Percentiles rank a stretch among this genome's conserved stretches.
Conservation (phyloP, 2,797 vertebrate species). For the Sylvia borin region DNA sequence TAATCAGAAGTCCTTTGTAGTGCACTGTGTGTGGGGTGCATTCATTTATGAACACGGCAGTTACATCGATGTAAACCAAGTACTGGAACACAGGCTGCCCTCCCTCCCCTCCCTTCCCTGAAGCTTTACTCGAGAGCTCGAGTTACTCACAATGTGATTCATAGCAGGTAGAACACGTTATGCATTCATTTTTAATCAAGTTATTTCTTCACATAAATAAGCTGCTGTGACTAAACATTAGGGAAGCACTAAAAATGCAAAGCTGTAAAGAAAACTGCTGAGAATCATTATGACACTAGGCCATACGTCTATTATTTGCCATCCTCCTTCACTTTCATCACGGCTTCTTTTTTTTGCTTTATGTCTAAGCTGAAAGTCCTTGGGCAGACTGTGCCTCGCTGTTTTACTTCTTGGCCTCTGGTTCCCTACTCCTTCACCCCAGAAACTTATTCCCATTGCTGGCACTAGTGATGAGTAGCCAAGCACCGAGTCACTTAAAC, state of each 20-base stretch:
- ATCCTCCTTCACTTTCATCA: not conserved
- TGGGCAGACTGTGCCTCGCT: rapidly evolving
- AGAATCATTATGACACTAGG: constrained; percentile 24
- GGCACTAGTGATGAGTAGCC: not conserved
- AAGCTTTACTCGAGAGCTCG: not conserved
- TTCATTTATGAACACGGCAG: not conserved
- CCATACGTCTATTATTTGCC: not conserved
- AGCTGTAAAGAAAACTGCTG: constrained; percentile 57
- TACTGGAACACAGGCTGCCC: not conserved
- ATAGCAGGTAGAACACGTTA: constrained; percentile 55
- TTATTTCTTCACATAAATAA: constrained; percentile 67
- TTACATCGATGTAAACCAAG: not conserved
- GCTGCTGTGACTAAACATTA: constrained; percentile 53
- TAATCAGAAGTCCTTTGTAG: constrained; percentile 21
- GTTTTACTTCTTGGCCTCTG: not conserved
- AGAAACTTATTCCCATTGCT: not conserved
- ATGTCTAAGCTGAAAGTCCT: not conserved
- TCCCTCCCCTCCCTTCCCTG: not conserved
- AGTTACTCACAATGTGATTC: constrained; percentile 33
- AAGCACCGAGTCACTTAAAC: rapidly evolving
- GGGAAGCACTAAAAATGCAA: constrained; percentile 57
- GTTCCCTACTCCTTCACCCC: not conserved
- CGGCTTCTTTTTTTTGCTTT: not conserved
- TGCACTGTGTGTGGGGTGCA: not conserved
- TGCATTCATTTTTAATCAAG: constrained; percentile 68